Evolutionary conservation across 2,888 invertebrate genomes (phyloP), one percentile per base, ranked within the genome.

Genomic region (Cephus spinipes): DNA sequence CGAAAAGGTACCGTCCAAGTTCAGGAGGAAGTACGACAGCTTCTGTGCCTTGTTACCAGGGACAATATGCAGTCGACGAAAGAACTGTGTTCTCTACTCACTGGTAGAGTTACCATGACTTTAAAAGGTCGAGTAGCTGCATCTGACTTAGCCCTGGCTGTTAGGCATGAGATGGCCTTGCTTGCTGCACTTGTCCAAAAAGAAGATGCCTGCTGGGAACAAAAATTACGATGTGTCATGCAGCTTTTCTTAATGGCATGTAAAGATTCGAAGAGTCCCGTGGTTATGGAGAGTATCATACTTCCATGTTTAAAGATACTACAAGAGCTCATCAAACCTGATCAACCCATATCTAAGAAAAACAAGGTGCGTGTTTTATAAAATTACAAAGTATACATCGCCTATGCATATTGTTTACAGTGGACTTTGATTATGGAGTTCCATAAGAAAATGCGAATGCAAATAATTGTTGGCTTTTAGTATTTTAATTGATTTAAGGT

Each of bases 141-240:
- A 68, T 94, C 95, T 1, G 96, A 96, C 89, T 91, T 96, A 77
- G 95, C 95, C 40, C 93, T 95, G 3, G 95, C 96, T 3, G 97
- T 98, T 1, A 94, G 98, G 4, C 97, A 98, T 87, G 96, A 98
- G 90, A 98, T 99, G 91, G 94, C 97, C 12, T 92, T 99, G 23
- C 92, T 99, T 35, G 97, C 98, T 1, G 96, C 97, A 0, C 93
- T 98, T 73, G 95, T 98, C 2, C 96, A 97, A 85, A 97, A 97
- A 84, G 97, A 98, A 88, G 99, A 99, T 90, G 95, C 96, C 4
- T 98, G 98, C 89, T 99, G 99, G 99, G 98, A 99, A 90, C 95
- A 96, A 81, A 96, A 98, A 87, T 92, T 99, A 1, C 94, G 97
- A 74, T 96, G 97, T 89, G 96, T 98, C 81, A 96, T 98, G 92